A percentile compares a stretch with the other conserved stretches of the same genome.
Evolutionary conservation across 2,113 vertebrate species (phyloP).

Genomic region (Hirundichthys speculiger): DNA sequence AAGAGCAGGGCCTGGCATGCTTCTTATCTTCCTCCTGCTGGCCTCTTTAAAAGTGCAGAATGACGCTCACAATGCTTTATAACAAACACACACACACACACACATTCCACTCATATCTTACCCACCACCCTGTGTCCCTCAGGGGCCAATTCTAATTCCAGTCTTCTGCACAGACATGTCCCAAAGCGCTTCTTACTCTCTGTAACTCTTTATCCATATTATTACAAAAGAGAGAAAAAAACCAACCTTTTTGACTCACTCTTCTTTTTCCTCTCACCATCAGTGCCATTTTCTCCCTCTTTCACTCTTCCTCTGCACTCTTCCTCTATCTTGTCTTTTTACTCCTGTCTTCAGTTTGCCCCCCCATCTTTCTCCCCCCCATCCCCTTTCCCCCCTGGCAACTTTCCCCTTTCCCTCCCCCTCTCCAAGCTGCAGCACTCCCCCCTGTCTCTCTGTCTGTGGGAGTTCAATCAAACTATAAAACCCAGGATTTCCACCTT

Average conservation of each 20-base stretch:
- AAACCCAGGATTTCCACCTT: constrained; percentile 77
- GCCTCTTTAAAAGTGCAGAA: not conserved
- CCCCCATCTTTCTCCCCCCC: constrained; percentile 34
- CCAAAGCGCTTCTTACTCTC: constrained; percentile 19
- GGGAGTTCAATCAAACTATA: constrained; percentile 79
- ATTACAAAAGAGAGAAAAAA: not conserved
- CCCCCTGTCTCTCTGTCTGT: constrained; percentile 78
- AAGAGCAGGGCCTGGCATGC: not conserved
- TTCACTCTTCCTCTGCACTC: not conserved
- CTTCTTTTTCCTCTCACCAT: constrained; percentile 1
- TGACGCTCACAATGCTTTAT: constrained; percentile 1
- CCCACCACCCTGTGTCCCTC: constrained; percentile 41
- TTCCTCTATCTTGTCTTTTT: not conserved
- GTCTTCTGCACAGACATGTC: constrained; percentile 68
- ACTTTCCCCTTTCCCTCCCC: constrained; percentile 53
- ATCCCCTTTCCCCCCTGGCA: constrained; percentile 13
- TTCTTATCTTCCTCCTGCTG: not conserved
- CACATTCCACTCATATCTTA: constrained; percentile 69
- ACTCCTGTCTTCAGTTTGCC: constrained; percentile 2
- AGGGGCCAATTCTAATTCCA: constrained; percentile 60
- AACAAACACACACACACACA: constrained; percentile 24
- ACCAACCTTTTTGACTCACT: constrained; percentile 1
- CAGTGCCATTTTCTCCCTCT: constrained; percentile 15
- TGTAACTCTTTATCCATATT: constrained; percentile 19
- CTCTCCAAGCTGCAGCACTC: constrained; percentile 75